A percentile compares a stretch with the other conserved stretches of the same genome.
Evolutionary conservation across 1,140 invertebrate genomes (phyloP).

Genomic region (Drosophila ohnishii): DNA sequence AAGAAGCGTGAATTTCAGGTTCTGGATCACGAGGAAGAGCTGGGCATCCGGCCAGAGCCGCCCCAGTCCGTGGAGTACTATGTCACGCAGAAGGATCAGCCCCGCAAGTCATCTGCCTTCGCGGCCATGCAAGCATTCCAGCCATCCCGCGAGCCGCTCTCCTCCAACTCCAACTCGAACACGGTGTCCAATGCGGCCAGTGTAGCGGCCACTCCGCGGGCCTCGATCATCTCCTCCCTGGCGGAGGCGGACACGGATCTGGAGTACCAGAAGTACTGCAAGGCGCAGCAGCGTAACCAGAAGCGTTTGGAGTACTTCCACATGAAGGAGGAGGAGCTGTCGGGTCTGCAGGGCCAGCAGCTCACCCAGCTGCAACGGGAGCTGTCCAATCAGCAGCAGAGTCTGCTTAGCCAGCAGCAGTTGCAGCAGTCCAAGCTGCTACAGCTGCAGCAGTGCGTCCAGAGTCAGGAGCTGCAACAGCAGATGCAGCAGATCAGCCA

Average conservation of each 20-base stretch:
- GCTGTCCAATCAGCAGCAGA: slow-evolving; percentile 14
- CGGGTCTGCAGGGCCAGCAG: slow-evolving; percentile 25
- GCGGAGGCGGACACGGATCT: slow-evolving; percentile 57
- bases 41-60: slow-evolving; percentile 60
- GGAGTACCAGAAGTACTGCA: slow-evolving; percentile 71
- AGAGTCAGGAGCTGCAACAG: slow-evolving; percentile 32
- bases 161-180: slow-evolving; percentile 43
- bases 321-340: slow-evolving; percentile 76
- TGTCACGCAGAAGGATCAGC: slow-evolving; percentile 47
- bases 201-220: slow-evolving; percentile 54
- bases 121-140: slow-evolving; percentile 83
- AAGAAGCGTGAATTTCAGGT: slow-evolving; percentile 81
- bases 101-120: slow-evolving; percentile 73
- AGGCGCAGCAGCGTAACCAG: slow-evolving; percentile 77
- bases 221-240: slow-evolving; percentile 55
- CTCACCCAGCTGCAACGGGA: slow-evolving; percentile 33
- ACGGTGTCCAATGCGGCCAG: slow-evolving; percentile 25
- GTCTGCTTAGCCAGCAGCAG: slow-evolving; percentile 38
- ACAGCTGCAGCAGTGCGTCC: slow-evolving; percentile 32
- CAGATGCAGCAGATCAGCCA: slow-evolving; percentile 28
- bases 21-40: slow-evolving; percentile 71
- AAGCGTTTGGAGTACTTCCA: slow-evolving; percentile 74
- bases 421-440: slow-evolving; percentile 35
- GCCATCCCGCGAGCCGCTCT: slow-evolving; percentile 74
- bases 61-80: slow-evolving; percentile 64